Percentiles rank a stretch among this genome's conserved stretches.
Evolutionary conservation across 2,113 vertebrate species (phyloP).

Genomic region (Malurus elegans): DNA sequence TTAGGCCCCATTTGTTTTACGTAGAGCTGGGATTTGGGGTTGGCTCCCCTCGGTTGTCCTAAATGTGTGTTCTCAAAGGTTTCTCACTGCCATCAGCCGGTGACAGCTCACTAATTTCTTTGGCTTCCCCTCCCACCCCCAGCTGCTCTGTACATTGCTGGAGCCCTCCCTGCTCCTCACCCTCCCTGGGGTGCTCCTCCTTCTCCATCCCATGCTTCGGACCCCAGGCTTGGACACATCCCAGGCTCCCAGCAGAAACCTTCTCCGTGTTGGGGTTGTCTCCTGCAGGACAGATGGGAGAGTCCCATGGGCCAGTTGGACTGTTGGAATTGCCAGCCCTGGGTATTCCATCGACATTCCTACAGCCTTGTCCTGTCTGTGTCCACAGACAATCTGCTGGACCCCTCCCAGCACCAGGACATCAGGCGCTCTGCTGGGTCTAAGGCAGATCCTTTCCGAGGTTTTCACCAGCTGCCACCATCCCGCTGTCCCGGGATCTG

Average conservation of each 20-base stretch:
- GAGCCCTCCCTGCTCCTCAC: neutral
- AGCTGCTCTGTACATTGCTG: neutral
- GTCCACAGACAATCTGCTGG: neutral
- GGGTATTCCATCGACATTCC: neutral
- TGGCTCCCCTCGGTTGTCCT: neutral
- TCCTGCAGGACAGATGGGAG: neutral
- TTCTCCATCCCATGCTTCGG: neutral
- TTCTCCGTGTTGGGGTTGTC: neutral
- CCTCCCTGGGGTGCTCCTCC: neutral
- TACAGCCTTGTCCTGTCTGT: neutral
- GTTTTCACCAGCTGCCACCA: neutral
- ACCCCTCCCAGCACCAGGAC: neutral
- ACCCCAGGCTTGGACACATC: neutral
- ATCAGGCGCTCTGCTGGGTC: neutral
- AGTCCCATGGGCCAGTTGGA: neutral
- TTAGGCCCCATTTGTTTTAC: neutral
- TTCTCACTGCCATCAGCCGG: neutral
- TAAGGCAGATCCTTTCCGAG: neutral
- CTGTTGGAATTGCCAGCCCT: neutral
- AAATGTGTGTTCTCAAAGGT: neutral
- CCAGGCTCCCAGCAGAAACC: neutral
- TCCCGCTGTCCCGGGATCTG: neutral
- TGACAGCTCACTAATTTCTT: neutral
- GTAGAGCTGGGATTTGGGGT: neutral
- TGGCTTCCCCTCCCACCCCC: neutral